phyloP scores from a whole-genome alignment of 2,797 vertebrate genomes.

The Hemitrygon akajei region DNA sequence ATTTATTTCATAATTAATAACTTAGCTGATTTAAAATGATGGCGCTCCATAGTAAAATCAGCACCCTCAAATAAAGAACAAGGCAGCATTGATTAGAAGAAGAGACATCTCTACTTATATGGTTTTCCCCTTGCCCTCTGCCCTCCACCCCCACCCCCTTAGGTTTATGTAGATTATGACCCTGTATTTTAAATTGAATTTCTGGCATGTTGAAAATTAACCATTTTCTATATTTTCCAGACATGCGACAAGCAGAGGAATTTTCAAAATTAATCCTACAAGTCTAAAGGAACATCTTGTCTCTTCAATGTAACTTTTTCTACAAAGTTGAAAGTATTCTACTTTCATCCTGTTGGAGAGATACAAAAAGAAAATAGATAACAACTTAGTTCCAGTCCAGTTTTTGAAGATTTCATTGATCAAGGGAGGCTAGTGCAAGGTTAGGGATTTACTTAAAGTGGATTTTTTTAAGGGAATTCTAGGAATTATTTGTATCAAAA shows the following conservation, averaged over 20 bases:
- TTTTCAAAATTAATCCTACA: neutral
- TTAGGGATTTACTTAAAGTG: neutral
- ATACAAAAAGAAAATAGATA: neutral
- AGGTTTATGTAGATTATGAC: neutral
- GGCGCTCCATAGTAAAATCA: slow-evolving; percentile 6
- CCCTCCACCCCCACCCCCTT: neutral
- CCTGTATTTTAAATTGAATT: neutral
- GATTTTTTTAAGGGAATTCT: neutral
- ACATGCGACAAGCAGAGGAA: too few species aligned
- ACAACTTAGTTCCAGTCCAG: neutral
- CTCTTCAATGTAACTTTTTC: neutral
- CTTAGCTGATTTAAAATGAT: neutral
- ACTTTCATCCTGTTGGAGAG: neutral
- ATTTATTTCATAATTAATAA: slow-evolving; percentile 20
- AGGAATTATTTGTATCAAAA: neutral
- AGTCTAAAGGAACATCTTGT: neutral
- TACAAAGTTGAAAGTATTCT: neutral
- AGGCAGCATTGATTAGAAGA: neutral
- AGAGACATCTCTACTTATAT: neutral
- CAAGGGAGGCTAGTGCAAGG: neutral
- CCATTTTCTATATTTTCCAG: neutral
- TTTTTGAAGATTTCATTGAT: neutral
- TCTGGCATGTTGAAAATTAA: too few species aligned
- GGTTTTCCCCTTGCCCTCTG: neutral
- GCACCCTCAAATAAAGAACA: neutral